phyloP scores from a whole-genome alignment of 1,140 invertebrate species.

The Andrena cerasifolii region DNA sequence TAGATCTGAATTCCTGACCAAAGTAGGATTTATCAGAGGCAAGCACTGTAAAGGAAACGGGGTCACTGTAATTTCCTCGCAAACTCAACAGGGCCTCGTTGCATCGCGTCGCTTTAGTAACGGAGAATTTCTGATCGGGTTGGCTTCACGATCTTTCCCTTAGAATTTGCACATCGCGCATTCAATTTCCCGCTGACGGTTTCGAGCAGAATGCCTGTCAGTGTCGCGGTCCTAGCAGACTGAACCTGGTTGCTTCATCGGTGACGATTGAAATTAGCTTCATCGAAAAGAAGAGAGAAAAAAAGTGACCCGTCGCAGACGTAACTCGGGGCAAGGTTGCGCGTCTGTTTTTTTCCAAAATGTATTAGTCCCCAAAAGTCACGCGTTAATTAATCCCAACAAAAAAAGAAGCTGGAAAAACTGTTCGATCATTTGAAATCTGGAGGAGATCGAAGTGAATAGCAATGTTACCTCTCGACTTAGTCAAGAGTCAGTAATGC shows the following conservation, averaged over 20 bases:
- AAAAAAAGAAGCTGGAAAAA: constrained; percentile 3
- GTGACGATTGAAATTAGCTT: constrained; percentile 8
- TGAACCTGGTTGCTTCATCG: background rate
- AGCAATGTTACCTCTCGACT: constrained; percentile 21
- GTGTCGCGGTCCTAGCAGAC: background rate
- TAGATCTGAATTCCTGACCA: background rate
- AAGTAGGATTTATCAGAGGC: background rate
- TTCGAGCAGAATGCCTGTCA: background rate
- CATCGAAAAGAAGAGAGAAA: background rate
- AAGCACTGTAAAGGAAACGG: background rate
- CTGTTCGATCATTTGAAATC: constrained; percentile 43
- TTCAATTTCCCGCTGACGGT: background rate
- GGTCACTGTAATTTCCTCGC: background rate
- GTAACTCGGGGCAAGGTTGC: too few species aligned
- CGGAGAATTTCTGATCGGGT: background rate
- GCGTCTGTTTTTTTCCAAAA: constrained; percentile 3
- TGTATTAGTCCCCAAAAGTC: constrained; percentile 1
- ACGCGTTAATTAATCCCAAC: background rate
- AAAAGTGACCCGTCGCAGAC: background rate
- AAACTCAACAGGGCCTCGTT: background rate
- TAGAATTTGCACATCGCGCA: constrained; percentile 15
- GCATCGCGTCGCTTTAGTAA: background rate
- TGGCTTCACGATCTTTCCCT: background rate
- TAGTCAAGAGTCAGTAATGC: constrained; percentile 37
- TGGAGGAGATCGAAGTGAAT: constrained; percentile 45